Percentiles rank a stretch among this genome's conserved stretches.
Evolutionary conservation across 2,113 vertebrate species (phyloP).

Genomic region (Siniperca knerii): DNA sequence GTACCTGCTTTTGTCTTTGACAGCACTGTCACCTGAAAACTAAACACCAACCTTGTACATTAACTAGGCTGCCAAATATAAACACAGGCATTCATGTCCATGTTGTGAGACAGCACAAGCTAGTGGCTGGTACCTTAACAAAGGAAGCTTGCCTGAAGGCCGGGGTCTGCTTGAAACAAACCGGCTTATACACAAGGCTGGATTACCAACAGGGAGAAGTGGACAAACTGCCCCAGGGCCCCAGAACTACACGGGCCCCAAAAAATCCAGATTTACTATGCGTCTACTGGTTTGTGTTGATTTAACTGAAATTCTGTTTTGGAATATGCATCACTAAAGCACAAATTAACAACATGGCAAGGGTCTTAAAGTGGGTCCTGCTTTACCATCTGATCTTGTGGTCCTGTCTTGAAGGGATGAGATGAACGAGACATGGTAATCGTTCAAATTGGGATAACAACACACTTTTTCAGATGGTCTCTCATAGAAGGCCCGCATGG

Average conservation of each 20-base stretch:
- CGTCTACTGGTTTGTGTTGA: background rate
- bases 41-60: background rate
- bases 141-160: background rate
- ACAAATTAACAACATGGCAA: background rate
- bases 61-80: background rate
- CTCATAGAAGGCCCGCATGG: background rate
- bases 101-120: background rate
- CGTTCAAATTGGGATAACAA: background rate
- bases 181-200: background rate
- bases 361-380: background rate
- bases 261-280: background rate
- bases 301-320: background rate
- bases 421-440: background rate
- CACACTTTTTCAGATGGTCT: background rate
- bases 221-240: background rate
- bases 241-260: background rate
- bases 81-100: slow-evolving; percentile 1
- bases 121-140: background rate
- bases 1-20: slow-evolving; percentile 1
- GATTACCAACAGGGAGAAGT: background rate
- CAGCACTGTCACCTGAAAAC: slow-evolving; percentile 24
- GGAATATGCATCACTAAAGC: background rate
- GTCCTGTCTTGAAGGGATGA: background rate
- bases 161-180: background rate
- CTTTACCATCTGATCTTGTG: too few species aligned